Evolutionary conservation across 2,888 invertebrate genomes (phyloP), one percentile per base, ranked within the genome.

Genomic region (Crossocerus cetratus): DNA sequence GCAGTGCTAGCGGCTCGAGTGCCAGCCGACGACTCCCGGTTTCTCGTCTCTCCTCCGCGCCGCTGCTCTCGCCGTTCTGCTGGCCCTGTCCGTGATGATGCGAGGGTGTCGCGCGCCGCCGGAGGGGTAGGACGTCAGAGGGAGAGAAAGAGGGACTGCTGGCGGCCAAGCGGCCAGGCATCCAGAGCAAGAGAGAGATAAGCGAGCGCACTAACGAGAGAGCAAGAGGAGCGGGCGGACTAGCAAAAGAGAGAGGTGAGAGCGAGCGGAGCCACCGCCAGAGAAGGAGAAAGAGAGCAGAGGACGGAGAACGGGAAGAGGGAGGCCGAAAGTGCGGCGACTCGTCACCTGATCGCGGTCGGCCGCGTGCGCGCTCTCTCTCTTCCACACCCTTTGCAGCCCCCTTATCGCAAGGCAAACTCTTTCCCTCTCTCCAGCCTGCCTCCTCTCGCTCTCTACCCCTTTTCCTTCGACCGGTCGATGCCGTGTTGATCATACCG

Each of bases 321-420:
- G 32, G 14, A 14, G n/a, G 49, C 16, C 16, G n/a, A 49, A 49
- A 49, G 49, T 49, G 49, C 53, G 76, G 66, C 62, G 67, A 65
- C 65, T 62, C 76, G 78, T 82, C 83, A 83, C 76, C 76, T 73
- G 74, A 74, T 80, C 80, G 77, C 68, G 61, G 64, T 57, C 60
- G 69, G 58, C 69, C 65, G 72, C 68, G 69, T 61, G 69, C 58
- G 66, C 65, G 49, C 14, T 43, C 56, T 63, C 45, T 64, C 42
- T 63, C 66, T 72, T 72, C 32, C 43, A 57, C 55, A 11, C 32
- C 62, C 73, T 59, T 55, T 45, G 65, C 66, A 20, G 14, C 14
- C 18, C 16, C 45, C 55, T 14, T 32, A 32, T 32, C 32, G 2
- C 32, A 32, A 32, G 32, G 32, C 32, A 32, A 8, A 32, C 32